Base-by-base conservation (phyloP, 2,797 vertebrate species). In the Parauchenoglanis punctatus region DNA sequence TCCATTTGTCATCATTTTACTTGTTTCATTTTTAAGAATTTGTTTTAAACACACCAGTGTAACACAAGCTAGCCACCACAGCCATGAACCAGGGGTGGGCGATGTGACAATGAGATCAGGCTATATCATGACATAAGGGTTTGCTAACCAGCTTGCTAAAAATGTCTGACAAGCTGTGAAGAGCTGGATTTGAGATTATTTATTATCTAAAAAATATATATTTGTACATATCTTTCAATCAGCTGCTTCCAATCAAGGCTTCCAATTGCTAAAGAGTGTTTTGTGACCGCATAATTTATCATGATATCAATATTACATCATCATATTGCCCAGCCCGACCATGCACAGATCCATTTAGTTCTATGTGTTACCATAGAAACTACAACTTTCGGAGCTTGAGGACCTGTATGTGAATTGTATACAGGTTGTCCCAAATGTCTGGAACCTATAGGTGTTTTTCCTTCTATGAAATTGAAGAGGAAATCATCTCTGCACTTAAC, bases 351-450 rank as follows among this genome's bases (percentile, higher is more conserved):
- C 7, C 25, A 78, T 18, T 18, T 56, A 31, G 6, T 78, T 15
- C 52, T 56, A 49, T 31, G 10, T 49, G 75, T 77, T 77, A 77
- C 49, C 52, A 56, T 31, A 31, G 75, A 78, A 78, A 78, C 75
- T 8, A 54, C 25, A 52, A 52, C 25, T 31, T 31, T 56, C 75
- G 56, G 49, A 77, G 75, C 49, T 77, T 56, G 76, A 77, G 75
- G 15, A 56, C 6, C 25, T 31, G 13, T 28, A 54, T 76, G 17
- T 54, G 49, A 54, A 77, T 49, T 23, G 20, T 1, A 77, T 25
- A 63, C 35, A 35, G 35, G 35, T 1, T 35, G 35, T 35, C 35
- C 35, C 35, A 35, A 35, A 35, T 2, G 35, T 35, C 35, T 35
- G 35, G 35, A 35, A 35, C 35, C 35, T 35, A 35, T 35, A 35